Conservation (phyloP, 2,888 invertebrate species). For the Ethmia dodecea region DNA sequence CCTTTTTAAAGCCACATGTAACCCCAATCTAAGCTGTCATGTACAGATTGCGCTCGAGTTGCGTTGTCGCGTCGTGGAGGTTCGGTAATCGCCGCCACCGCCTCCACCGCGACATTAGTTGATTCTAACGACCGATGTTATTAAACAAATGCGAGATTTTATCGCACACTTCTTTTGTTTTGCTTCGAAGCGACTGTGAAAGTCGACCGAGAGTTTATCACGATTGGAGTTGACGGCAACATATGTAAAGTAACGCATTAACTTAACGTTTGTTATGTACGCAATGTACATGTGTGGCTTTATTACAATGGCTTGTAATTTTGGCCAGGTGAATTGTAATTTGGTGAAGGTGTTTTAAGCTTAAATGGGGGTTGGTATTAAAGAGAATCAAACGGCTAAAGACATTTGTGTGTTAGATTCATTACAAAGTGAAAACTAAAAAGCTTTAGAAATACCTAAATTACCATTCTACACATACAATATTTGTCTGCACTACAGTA, state of each 20-base stretch:
- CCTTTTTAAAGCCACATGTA: slow-evolving; percentile 24
- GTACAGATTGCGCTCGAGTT: slow-evolving; percentile 23
- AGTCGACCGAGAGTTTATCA: slow-evolving; percentile 39
- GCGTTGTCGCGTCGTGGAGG: slow-evolving; percentile 28
- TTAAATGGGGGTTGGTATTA: too few relatives aligned
- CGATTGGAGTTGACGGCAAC: slow-evolving; percentile 7
- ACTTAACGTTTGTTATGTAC: slow-evolving; percentile 7
- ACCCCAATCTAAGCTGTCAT: slow-evolving; percentile 20
- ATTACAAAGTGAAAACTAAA: too few relatives aligned
- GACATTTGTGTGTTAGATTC: too few relatives aligned
- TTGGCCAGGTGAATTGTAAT: slow-evolving; percentile 4
- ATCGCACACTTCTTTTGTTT: slow-evolving; percentile 56
- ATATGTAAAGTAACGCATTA: slow-evolving; percentile 2
- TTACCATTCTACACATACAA: too few relatives aligned
- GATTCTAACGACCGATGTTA: slow-evolving; percentile 67
- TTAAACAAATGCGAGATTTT: slow-evolving; percentile 72
- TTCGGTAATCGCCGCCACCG: slow-evolving; percentile 35
- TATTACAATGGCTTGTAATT: slow-evolving; percentile 14
- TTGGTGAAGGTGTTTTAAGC: too few relatives aligned
- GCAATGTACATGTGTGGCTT: slow-evolving; percentile 11
- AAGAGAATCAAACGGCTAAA: too few relatives aligned
- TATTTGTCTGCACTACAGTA: too few relatives aligned
- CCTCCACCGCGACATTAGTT: slow-evolving; percentile 51
- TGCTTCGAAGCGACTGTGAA: slow-evolving; percentile 44
- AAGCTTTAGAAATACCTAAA: too few relatives aligned